Conservation (phyloP, 2,797 vertebrate genomes). For the Erithacus rubecula region DNA sequence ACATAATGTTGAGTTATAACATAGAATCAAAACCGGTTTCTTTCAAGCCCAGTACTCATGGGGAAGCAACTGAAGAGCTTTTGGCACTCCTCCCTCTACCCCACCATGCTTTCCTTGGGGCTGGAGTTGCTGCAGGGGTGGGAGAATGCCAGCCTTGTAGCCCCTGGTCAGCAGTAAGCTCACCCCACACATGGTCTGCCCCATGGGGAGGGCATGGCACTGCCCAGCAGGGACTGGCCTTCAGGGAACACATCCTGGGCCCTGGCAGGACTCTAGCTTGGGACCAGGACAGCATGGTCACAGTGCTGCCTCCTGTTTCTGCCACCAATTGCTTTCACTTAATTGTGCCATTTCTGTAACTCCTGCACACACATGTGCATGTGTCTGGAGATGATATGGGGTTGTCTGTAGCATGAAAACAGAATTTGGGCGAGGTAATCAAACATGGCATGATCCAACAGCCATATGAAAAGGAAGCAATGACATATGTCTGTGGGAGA, state of each 20-base stretch:
- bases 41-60: rapidly evolving
- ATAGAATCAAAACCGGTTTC: not conserved
- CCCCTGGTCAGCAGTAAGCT: not conserved
- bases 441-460: not conserved
- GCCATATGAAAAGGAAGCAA: not conserved
- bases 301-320: not conserved
- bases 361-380: rapidly evolving
- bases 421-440: not conserved
- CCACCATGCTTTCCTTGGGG: not conserved
- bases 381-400: not conserved
- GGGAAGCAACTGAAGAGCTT: not conserved
- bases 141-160: not conserved
- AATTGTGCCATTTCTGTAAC: not conserved
- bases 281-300: not conserved
- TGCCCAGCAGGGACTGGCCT: rapidly evolving
- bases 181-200: rapidly evolving
- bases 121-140: not conserved
- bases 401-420: not conserved
- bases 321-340: not conserved
- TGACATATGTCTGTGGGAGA: rapidly evolving
- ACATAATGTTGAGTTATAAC: not conserved
- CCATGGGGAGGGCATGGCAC: rapidly evolving
- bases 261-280: not conserved
- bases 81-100: not conserved
- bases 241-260: too few species aligned